Percentiles rank a stretch among this genome's conserved stretches.
These are phyloP conservation scores for Paralichthys olivaceus DNA, from an alignment of 2,113 vertebrate genomes.

Conservation along the genomic window DNA sequence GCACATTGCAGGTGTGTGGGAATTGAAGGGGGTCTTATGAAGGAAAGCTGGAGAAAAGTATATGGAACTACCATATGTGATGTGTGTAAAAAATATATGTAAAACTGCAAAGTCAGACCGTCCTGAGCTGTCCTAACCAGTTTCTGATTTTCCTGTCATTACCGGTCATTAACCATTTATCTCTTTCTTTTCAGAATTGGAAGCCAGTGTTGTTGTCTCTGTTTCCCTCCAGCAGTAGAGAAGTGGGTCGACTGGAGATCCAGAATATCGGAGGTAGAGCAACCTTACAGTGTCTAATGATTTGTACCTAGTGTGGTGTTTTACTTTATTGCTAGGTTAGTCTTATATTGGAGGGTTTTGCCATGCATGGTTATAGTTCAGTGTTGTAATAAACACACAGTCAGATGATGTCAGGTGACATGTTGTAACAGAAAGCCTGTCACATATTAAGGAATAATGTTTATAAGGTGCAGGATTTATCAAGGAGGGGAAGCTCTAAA, in stretches of 20 bases:
- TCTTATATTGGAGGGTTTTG: background rate
- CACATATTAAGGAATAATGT: too few relatives aligned
- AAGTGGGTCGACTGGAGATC: slow-evolving; percentile 90
- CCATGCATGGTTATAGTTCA: background rate
- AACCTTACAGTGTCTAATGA: background rate
- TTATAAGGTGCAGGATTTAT: too few relatives aligned
- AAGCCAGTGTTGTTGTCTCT: slow-evolving; percentile 89
- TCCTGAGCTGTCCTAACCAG: background rate
- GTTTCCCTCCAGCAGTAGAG: slow-evolving; percentile 85
- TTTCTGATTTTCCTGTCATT: background rate
- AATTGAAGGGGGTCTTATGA: too few relatives aligned
- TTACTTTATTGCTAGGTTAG: background rate
- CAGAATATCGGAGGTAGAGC: slow-evolving; percentile 78
- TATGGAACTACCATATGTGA: too few relatives aligned
- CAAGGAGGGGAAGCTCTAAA: too few relatives aligned
- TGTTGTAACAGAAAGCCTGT: too few relatives aligned
- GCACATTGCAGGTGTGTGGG: too few relatives aligned
- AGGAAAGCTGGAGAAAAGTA: too few relatives aligned
- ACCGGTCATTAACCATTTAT: background rate
- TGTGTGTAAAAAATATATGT: too few relatives aligned
- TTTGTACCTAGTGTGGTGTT: background rate
- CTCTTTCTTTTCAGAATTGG: slow-evolving; percentile 85
- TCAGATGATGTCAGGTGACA: too few relatives aligned
- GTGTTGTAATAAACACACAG: too few relatives aligned
- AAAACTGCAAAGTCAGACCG: too few relatives aligned